Evolutionary conservation across 2,888 invertebrate genomes (phyloP).

Genomic region (Mesopsocus fuscifrons): DNA sequence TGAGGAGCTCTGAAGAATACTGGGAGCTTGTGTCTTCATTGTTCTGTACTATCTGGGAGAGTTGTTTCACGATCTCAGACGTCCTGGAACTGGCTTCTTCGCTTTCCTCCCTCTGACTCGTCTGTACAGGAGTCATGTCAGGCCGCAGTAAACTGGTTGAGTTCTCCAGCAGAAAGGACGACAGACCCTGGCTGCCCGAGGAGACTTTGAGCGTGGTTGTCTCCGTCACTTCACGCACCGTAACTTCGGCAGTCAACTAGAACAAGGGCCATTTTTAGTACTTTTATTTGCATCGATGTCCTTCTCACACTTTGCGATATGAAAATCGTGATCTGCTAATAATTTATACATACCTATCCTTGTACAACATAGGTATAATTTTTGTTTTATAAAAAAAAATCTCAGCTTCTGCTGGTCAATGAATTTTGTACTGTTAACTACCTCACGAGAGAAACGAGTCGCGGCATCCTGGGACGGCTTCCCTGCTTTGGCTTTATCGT

Average conservation of each 20-base stretch:
- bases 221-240: slow-evolving; percentile 31
- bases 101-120: background rate
- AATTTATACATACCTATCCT: no score
- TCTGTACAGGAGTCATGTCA: background rate
- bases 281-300: no score
- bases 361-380: no score
- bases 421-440: no score
- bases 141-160: background rate
- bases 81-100: background rate
- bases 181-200: background rate
- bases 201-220: slow-evolving; percentile 32
- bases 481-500: slow-evolving; percentile 16
- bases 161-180: background rate
- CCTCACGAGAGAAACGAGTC: no score
- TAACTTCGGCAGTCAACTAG: slow-evolving; percentile 22
- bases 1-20: slow-evolving; percentile 3
- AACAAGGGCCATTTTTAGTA: no score
- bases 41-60: background rate
- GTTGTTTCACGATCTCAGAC: background rate
- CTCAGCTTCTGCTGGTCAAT: no score
- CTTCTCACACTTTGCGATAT: no score
- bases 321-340: no score
- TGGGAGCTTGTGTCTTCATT: slow-evolving; percentile 4
- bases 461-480: background rate
- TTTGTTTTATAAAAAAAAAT: no score